Conservation (phyloP, 2,797 vertebrate species). For the Coregonus sp. region DNA sequence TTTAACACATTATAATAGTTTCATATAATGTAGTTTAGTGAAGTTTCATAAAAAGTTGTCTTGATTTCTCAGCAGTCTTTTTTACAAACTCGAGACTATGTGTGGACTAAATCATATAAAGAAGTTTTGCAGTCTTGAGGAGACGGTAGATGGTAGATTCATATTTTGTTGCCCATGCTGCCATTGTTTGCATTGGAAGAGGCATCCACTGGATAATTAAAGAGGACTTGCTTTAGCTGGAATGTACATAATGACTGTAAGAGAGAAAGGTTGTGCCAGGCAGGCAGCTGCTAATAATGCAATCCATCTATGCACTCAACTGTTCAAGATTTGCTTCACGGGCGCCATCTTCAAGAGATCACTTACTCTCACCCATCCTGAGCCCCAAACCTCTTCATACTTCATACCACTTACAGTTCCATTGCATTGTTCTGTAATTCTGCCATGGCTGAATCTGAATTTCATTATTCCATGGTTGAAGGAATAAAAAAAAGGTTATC, state of each 20-base stretch:
- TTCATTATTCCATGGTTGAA: too few species aligned
- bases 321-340: slow-evolving; percentile 49
- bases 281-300: slow-evolving; percentile 50
- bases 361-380: slow-evolving; percentile 2
- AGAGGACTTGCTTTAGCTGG: slow-evolving; percentile 49
- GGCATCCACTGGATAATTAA: slow-evolving; percentile 60
- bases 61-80: not conserved
- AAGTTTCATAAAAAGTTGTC: not conserved
- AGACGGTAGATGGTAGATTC: not conserved
- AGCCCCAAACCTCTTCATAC: not conserved
- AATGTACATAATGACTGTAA: slow-evolving; percentile 41
- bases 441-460: not conserved
- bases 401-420: not conserved
- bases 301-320: slow-evolving; percentile 55
- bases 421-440: not conserved
- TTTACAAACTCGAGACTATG: slow-evolving; percentile 12
- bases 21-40: too few species aligned
- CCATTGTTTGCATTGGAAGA: slow-evolving; percentile 58
- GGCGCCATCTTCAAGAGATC: slow-evolving; percentile 39
- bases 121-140: slow-evolving; percentile 4
- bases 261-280: slow-evolving; percentile 40
- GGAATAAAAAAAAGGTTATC: not conserved
- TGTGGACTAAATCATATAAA: slow-evolving; percentile 15
- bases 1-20: not conserved
- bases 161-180: slow-evolving; percentile 22